Evolutionary conservation across 2,888 invertebrate genomes (phyloP).

Genomic region (Rhagophthalmus giganteus): DNA sequence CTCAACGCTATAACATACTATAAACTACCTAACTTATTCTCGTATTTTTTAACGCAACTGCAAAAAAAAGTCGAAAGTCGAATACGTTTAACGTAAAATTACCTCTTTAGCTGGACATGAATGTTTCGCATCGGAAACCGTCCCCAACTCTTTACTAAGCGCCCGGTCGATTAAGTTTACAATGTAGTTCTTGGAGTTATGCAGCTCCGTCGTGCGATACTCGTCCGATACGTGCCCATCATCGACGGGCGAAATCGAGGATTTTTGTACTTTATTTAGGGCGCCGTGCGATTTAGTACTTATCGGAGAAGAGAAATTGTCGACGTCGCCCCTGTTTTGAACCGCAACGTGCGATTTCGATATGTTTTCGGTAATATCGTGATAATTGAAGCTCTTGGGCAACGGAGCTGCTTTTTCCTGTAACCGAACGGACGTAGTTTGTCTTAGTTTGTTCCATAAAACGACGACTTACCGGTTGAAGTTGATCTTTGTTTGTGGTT

Average conservation of each 20-base stretch:
- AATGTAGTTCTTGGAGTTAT: slow-evolving; percentile 56
- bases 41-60: no score
- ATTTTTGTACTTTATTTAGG: neutral
- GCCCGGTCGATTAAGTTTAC: slow-evolving; percentile 56
- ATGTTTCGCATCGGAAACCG: slow-evolving; percentile 39
- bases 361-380: slow-evolving; percentile 37
- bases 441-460: neutral
- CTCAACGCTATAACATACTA: neutral
- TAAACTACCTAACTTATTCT: neutral
- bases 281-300: neutral
- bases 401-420: slow-evolving; percentile 3
- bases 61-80: no score
- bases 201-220: slow-evolving; percentile 52
- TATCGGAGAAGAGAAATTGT: neutral
- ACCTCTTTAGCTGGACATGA: slow-evolving; percentile 25
- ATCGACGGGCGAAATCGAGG: neutral
- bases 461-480: no score
- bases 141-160: slow-evolving; percentile 55
- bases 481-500: neutral
- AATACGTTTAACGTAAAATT: neutral
- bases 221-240: slow-evolving; percentile 34
- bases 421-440: neutral
- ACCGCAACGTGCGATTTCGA: slow-evolving; percentile 8
- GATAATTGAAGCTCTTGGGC: slow-evolving; percentile 36
- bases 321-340: neutral